Conservation (phyloP, 2,888 invertebrate species). For the Euclidia mi region DNA sequence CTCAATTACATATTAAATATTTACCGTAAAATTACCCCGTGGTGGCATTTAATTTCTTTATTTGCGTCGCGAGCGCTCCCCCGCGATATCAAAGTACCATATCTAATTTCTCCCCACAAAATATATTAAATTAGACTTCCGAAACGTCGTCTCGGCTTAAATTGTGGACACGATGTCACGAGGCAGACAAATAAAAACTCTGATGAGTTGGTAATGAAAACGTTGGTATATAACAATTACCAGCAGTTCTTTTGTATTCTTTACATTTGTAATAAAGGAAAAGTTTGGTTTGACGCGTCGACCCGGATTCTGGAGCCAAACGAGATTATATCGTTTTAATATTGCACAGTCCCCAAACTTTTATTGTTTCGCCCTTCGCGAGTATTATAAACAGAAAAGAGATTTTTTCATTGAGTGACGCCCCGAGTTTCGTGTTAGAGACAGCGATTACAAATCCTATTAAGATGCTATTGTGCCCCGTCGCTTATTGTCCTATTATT, state of each 20-base stretch:
- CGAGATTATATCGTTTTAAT: constrained; percentile 86
- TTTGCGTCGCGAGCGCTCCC: constrained; percentile 39
- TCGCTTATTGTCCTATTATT: constrained; percentile 68
- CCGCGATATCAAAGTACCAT: constrained; percentile 53
- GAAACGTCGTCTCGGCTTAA: constrained; percentile 53
- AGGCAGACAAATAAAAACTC: constrained; percentile 70
- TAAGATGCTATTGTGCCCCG: constrained; percentile 72
- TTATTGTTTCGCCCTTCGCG: constrained; percentile 81
- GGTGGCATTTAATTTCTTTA: constrained; percentile 59
- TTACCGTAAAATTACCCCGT: constrained; percentile 42
- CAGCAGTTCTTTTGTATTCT: constrained; percentile 73
- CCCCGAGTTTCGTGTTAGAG: constrained; percentile 70
- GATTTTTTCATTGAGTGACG: constrained; percentile 82
- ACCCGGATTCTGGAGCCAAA: constrained; percentile 71
- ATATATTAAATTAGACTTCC: constrained; percentile 74
- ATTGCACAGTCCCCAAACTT: constrained; percentile 81
- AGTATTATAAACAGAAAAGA: constrained; percentile 79
- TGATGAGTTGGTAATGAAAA: constrained; percentile 81
- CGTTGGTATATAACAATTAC: constrained; percentile 75
- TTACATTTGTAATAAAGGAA: constrained; percentile 80
- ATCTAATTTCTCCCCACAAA: constrained; percentile 66
- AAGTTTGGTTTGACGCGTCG: constrained; percentile 68
- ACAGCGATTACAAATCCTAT: constrained; percentile 81
- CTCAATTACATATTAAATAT: constrained; percentile 46
- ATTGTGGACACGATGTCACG: constrained; percentile 59